Conservation (phyloP, 2,797 vertebrate genomes). For the Megalops cyprinoides region DNA sequence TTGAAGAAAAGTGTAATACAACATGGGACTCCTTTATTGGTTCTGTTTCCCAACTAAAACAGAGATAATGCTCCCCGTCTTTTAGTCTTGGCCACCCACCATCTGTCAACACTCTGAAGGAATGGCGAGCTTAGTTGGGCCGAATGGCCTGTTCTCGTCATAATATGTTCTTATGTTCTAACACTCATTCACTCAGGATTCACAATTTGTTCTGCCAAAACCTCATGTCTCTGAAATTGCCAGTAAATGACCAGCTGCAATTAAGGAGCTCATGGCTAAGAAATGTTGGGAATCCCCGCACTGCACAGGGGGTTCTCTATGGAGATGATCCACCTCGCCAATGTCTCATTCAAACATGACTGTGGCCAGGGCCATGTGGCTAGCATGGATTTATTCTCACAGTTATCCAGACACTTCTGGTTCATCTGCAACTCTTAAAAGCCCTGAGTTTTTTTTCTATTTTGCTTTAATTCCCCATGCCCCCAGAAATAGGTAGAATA, state of each 20-base stretch:
- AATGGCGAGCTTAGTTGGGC: too few species aligned
- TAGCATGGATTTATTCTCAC: background rate
- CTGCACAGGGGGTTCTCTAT: background rate
- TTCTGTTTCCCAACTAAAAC: background rate
- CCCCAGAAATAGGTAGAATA: background rate
- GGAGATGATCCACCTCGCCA: background rate
- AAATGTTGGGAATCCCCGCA: slow-evolving; percentile 1
- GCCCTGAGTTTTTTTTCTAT: too few species aligned
- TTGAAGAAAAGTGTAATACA: background rate
- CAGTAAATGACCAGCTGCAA: background rate
- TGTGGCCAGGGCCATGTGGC: background rate
- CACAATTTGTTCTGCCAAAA: background rate
- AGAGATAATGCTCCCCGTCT: background rate
- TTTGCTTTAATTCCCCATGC: too few species aligned
- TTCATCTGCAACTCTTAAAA: too few species aligned
- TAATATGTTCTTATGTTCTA: too few species aligned
- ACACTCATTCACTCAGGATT: background rate
- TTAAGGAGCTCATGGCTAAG: background rate
- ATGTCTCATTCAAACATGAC: background rate
- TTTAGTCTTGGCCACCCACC: background rate
- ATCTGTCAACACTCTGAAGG: background rate
- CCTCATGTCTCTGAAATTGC: background rate
- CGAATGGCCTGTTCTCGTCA: too few species aligned
- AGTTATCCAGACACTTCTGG: background rate
- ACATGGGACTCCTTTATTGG: background rate